A percentile compares a stretch with the other conserved stretches of the same genome.
Evolutionary conservation across 2,888 invertebrate genomes (phyloP).

Genomic region (Beris morrisii): DNA sequence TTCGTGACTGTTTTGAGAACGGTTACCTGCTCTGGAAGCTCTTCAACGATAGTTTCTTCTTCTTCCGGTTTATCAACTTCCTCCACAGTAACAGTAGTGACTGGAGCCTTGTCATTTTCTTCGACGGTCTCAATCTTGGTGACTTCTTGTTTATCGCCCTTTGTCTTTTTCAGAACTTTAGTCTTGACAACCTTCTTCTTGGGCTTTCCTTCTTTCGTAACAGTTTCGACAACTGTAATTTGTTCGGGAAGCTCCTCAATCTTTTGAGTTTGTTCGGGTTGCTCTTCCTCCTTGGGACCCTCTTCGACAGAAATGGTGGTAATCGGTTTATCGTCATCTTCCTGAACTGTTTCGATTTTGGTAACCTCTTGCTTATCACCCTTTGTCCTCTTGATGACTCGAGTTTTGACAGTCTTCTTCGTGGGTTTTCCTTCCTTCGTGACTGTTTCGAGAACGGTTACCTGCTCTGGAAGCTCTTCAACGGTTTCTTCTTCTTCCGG

Average conservation of each 20-base stretch:
- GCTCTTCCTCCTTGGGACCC: conserved; percentile 42
- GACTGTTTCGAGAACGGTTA: conserved; percentile 48
- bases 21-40: conserved; percentile 40
- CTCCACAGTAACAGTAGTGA: conserved; percentile 45
- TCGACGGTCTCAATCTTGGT: conserved; percentile 52
- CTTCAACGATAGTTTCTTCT: conserved; percentile 35
- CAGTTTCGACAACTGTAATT: conserved; percentile 47
- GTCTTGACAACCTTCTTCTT: conserved; percentile 48
- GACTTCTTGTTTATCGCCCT: conserved; percentile 46
- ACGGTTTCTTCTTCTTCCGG: conserved; percentile 41
- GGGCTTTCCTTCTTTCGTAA: conserved; percentile 40
- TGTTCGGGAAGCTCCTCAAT: conserved; percentile 38
- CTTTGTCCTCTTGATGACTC: conserved; percentile 48
- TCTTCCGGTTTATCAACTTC: conserved; percentile 23
- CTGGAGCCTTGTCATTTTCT: conserved; percentile 49
- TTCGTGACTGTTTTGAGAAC: conserved; percentile 39
- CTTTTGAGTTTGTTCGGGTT: conserved; percentile 41
- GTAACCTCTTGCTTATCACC: conserved; percentile 48
- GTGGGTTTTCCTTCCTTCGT: conserved; percentile 45
- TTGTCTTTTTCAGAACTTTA: conserved; percentile 47
- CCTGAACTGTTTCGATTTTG: conserved; percentile 46
- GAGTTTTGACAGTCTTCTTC: conserved; percentile 49
- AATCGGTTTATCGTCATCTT: conserved; percentile 48
- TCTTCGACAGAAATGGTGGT: conserved; percentile 40
- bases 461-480: conserved; percentile 43